Conservation (phyloP, 2,888 invertebrate species). For the Pantelozetes paolii region DNA sequence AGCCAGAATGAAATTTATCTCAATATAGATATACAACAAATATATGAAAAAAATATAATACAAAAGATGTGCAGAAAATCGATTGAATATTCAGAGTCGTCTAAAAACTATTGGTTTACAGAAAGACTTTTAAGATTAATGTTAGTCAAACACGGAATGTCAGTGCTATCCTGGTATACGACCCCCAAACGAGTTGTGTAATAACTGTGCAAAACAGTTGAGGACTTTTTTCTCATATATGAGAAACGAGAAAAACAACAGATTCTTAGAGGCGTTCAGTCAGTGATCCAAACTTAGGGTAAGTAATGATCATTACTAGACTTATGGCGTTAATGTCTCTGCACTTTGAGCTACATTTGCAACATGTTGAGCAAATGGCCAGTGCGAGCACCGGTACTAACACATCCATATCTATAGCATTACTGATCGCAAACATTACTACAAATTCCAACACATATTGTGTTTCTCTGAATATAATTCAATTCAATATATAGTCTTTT, state of each 20-base stretch:
- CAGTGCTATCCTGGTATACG: neutral
- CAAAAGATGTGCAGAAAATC: neutral
- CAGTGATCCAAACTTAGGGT: neutral
- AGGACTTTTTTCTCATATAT: neutral
- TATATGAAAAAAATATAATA: too few species aligned
- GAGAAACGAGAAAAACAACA: neutral
- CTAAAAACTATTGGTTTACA: neutral
- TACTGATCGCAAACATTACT: neutral
- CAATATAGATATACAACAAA: too few species aligned
- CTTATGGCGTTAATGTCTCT: slow-evolving; percentile 6
- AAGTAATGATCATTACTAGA: slow-evolving; percentile 22
- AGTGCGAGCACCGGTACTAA: neutral
- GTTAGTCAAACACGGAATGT: neutral
- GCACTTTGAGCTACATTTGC: neutral
- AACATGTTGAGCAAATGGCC: slow-evolving; percentile 25
- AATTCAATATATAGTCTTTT: too few species aligned
- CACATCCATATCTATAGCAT: neutral
- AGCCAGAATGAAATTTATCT: too few species aligned
- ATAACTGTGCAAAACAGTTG: neutral
- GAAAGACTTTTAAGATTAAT: neutral
- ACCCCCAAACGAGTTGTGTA: neutral
- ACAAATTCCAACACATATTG: too few species aligned
- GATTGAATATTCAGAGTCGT: neutral
- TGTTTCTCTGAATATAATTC: too few species aligned
- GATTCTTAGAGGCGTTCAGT: neutral